Conservation (phyloP, 1,140 invertebrate genomes). For the Chrysopa pallens region DNA sequence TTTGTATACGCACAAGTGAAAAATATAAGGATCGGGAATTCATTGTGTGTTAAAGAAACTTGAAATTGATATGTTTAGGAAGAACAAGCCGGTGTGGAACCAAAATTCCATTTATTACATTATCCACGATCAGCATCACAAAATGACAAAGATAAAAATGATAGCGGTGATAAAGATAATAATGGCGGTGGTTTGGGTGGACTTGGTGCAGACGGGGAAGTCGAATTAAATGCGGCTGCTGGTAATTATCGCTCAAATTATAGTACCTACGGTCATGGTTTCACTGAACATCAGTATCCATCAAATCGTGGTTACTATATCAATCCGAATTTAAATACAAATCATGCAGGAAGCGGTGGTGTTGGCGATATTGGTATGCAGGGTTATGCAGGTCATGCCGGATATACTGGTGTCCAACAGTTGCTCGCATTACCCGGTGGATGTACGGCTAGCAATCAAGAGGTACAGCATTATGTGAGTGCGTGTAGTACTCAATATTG, state of each 20-base stretch:
- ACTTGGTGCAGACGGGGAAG: not conserved
- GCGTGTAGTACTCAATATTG: no score
- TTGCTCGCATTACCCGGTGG: no score
- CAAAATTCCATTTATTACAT: slow-evolving; percentile 17
- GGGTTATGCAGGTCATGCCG: no score
- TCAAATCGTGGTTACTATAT: not conserved
- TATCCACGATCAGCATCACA: slow-evolving; percentile 10
- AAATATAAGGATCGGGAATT: no score
- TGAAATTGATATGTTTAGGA: slow-evolving; percentile 31
- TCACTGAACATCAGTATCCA: not conserved
- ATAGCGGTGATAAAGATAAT: not conserved
- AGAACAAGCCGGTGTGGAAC: slow-evolving; percentile 49
- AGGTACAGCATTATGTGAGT: no score
- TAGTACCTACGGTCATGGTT: not conserved
- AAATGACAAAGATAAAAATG: not conserved
- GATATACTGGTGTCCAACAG: no score
- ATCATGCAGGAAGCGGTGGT: not conserved
- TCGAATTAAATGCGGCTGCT: not conserved
- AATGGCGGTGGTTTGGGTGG: not conserved
- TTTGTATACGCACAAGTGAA: slow-evolving; percentile 1
- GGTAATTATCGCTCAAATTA: not conserved
- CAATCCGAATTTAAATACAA: not conserved
- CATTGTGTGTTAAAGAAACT: no score
- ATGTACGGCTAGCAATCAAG: no score
- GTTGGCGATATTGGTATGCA: no score